Conservation (phyloP, 2,113 vertebrate species). For the Ictalurus furcatus region DNA sequence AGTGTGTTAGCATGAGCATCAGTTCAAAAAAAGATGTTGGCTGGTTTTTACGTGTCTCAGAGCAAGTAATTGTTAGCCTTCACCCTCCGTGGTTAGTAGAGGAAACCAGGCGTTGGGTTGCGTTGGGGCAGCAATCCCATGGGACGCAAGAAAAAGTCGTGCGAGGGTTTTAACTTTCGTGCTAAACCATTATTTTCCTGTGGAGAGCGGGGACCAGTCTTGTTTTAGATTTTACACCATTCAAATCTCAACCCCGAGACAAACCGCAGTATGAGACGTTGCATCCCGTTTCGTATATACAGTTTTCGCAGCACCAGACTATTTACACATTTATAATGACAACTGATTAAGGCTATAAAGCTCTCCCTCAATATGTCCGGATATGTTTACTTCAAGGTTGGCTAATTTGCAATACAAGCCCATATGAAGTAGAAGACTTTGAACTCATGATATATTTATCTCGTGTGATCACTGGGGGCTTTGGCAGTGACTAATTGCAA, state of each 20-base stretch:
- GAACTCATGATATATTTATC: not conserved
- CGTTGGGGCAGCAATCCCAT: not conserved
- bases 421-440: not conserved
- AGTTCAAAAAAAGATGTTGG: too few relatives aligned
- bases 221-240: not conserved
- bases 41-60: not conserved
- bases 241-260: not conserved
- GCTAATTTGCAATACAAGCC: not conserved
- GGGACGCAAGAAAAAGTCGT: not conserved
- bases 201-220: not conserved
- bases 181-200: not conserved
- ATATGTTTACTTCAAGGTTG: not conserved
- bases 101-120: not conserved
- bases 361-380: not conserved
- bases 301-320: not conserved
- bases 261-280: not conserved
- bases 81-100: not conserved
- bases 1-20: too few relatives aligned
- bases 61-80: not conserved
- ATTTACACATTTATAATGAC: not conserved
- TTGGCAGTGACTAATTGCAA: not conserved
- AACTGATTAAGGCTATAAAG: not conserved
- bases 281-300: not conserved
- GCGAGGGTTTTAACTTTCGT: not conserved
- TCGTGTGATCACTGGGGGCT: not conserved